These are phyloP conservation scores for Thereva unica DNA, from an alignment of 2,888 invertebrate species.

Conservation along the genomic window DNA sequence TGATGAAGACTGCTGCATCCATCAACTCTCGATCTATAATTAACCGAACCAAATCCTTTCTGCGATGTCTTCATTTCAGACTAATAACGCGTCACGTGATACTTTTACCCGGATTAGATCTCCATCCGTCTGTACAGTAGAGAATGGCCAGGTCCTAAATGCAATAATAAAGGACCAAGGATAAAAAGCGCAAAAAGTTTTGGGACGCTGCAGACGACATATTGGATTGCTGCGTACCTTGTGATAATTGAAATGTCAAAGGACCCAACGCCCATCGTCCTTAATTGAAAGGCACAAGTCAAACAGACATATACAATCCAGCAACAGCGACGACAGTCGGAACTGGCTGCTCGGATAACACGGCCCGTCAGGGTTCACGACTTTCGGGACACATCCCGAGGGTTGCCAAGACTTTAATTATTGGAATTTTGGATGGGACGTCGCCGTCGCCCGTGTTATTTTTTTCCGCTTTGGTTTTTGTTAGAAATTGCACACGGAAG, in stretches of 20 bases:
- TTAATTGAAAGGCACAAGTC: slow-evolving; percentile 32
- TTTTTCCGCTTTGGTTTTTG: not conserved
- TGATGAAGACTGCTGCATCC: too few relatives aligned
- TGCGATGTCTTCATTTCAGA: not conserved
- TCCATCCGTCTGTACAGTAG: not conserved
- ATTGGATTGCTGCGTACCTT: slow-evolving; percentile 27
- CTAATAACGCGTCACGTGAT: slow-evolving; percentile 18
- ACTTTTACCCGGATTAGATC: slow-evolving; percentile 7
- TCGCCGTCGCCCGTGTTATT: not conserved
- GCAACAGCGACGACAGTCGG: not conserved
- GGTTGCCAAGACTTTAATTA: slow-evolving; percentile 17
- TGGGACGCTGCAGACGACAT: slow-evolving; percentile 19
- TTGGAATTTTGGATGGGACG: not conserved
- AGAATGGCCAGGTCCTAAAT: too few relatives aligned
- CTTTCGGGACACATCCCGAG: slow-evolving; percentile 1
- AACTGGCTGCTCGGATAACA: slow-evolving; percentile 4
- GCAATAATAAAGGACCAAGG: not conserved
- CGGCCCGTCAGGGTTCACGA: not conserved
- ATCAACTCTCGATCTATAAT: too few relatives aligned
- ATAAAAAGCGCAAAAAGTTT: not conserved
- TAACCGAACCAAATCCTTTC: not conserved
- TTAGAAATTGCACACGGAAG: too few relatives aligned
- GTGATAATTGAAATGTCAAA: slow-evolving; percentile 28
- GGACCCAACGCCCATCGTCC: slow-evolving; percentile 23
- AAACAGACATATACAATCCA: slow-evolving; percentile 2